Evolutionary conservation across 2,113 vertebrate species (phyloP).

Genomic region (Perccottus glenii): DNA sequence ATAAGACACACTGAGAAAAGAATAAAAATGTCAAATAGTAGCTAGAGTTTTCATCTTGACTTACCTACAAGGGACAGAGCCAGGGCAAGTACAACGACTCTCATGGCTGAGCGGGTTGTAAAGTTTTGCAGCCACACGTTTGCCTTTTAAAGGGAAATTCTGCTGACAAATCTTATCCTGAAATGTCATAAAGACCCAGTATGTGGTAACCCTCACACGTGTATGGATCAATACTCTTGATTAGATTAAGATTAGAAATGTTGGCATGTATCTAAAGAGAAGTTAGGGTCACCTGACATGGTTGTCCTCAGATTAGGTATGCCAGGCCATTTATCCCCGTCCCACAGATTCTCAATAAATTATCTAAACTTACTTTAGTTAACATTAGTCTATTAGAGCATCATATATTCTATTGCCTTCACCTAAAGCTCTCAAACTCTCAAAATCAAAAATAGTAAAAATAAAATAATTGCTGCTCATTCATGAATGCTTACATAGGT

Average conservation of each 20-base stretch:
- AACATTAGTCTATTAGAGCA: neutral
- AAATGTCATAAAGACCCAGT: conserved; percentile 21
- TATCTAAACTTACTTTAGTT: neutral
- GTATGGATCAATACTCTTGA: conserved; percentile 8
- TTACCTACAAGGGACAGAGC: conserved; percentile 84
- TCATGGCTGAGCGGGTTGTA: conserved; percentile 79
- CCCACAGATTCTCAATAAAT: neutral
- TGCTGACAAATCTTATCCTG: conserved; percentile 28
- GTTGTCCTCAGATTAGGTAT: conserved; percentile 5
- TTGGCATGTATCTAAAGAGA: conserved; percentile 1
- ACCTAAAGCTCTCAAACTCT: too few species aligned
- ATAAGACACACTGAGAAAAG: neutral
- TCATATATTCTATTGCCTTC: neutral
- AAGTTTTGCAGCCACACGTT: neutral
- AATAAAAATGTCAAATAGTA: neutral
- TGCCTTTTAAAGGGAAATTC: conserved; percentile 57
- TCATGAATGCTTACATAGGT: too few species aligned
- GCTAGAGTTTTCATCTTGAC: conserved; percentile 32
- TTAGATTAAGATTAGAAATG: conserved; percentile 13
- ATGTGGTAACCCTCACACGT: neutral
- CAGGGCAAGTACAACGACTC: conserved; percentile 79
- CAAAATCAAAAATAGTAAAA: too few species aligned
- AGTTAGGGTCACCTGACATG: conserved; percentile 61
- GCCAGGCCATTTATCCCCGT: conserved; percentile 9
- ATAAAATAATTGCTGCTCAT: too few species aligned